Evolutionary conservation across 1,140 invertebrate species (phyloP).

Genomic region (Parapsyche elsis): DNA sequence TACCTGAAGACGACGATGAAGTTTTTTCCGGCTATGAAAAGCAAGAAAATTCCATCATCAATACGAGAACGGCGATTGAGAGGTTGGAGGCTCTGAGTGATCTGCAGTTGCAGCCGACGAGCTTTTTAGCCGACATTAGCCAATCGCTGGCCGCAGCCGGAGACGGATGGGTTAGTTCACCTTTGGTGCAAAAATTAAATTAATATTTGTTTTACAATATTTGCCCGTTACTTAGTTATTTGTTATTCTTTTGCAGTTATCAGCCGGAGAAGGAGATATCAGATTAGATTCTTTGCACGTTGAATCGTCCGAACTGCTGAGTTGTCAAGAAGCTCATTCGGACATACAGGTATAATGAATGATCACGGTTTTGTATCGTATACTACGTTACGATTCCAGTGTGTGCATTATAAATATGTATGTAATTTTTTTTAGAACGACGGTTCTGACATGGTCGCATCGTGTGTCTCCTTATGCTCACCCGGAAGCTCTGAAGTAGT

Average conservation of each 20-base stretch:
- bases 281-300: conserved; percentile 57
- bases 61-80: conserved; percentile 61
- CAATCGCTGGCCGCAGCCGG: conserved; percentile 63
- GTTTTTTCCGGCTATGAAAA: background rate
- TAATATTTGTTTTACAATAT: background rate
- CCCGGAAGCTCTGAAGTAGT: conserved; percentile 59
- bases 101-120: conserved; percentile 61
- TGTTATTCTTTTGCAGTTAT: conserved; percentile 38
- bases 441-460: conserved; percentile 63
- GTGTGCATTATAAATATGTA: background rate
- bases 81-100: conserved; percentile 65
- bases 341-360: conserved; percentile 43
- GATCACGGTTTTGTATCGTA: background rate
- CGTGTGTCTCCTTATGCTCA: conserved; percentile 46
- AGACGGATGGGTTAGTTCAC: conserved; percentile 63
- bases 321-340: conserved; percentile 58
- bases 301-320: conserved; percentile 59
- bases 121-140: conserved; percentile 65
- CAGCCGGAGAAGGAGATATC: conserved; percentile 58
- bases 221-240: conserved; percentile 41
- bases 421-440: conserved; percentile 58
- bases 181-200: conserved; percentile 39
- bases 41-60: conserved; percentile 3
- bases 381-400: background rate
- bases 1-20: conserved; percentile 21